phyloP scores from a whole-genome alignment of 2,113 vertebrate species.

The Oplegnathus fasciatus region DNA sequence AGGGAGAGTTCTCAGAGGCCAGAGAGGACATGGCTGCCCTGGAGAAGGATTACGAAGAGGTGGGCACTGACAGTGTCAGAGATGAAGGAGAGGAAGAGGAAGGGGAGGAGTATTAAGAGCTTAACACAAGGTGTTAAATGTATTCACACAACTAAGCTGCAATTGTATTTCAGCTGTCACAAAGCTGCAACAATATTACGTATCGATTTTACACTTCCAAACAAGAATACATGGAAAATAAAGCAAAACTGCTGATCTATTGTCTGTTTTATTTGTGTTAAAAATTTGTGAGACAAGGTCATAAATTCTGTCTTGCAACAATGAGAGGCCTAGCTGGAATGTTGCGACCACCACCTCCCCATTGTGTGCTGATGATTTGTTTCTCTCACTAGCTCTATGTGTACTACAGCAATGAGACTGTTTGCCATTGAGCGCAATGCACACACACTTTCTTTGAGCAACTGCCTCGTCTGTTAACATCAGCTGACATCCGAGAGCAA shows the following conservation, averaged over 20 bases:
- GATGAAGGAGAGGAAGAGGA: conserved; percentile 75
- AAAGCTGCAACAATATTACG: not conserved
- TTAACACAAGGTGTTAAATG: not conserved
- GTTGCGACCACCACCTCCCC: not conserved
- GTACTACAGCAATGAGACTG: not conserved
- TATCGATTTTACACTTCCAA: not conserved
- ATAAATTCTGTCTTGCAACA: not conserved
- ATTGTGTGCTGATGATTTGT: not conserved
- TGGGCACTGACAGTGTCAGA: conserved; percentile 81
- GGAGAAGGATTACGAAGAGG: conserved; percentile 91
- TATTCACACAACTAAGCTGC: not conserved
- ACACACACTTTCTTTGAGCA: not conserved
- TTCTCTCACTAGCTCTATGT: not conserved
- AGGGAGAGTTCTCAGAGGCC: conserved; percentile 92
- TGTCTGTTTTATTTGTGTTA: not conserved
- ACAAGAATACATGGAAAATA: conserved; percentile 3
- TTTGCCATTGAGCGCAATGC: not conserved
- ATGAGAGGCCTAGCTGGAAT: not conserved
- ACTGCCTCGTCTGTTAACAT: not conserved
- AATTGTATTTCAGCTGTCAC: not conserved
- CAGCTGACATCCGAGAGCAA: conserved; percentile 24
- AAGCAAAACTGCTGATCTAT: not conserved
- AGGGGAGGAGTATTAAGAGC: conserved; percentile 51
- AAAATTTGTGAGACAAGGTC: not conserved
- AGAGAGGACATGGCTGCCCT: conserved; percentile 90